These are phyloP conservation scores for Tethya wilhelma DNA, from an alignment of 37 sponge, comb jelly and placozoan genomes.

Conservation along the genomic window DNA sequence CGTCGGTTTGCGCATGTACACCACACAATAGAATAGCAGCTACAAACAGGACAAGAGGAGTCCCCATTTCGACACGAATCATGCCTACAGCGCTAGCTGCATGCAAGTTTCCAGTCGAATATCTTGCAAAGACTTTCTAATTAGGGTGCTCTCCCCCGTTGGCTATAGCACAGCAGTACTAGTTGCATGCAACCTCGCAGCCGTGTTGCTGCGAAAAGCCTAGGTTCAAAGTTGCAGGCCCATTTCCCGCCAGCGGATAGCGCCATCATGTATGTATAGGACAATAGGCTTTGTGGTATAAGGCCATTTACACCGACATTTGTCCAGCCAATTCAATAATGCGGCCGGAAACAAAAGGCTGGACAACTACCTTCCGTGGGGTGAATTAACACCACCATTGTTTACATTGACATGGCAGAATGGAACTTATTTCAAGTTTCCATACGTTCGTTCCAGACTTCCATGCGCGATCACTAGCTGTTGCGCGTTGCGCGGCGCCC, in stretches of 20 bases:
- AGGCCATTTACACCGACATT: background rate
- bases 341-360: constrained; percentile 31
- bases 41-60: too few relatives aligned
- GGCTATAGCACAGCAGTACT: background rate
- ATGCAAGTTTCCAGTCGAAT: constrained; percentile 20
- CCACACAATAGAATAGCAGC: background rate
- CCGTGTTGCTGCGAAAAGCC: background rate
- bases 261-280: background rate
- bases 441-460: too few relatives aligned
- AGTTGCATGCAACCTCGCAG: background rate
- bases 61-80: constrained; percentile 24
- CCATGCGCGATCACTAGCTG: too few relatives aligned
- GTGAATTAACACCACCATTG: too few relatives aligned
- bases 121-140: constrained; percentile 9
- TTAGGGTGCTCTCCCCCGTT: constrained; percentile 26
- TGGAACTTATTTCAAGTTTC: too few relatives aligned
- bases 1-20: background rate
- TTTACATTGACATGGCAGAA: too few relatives aligned
- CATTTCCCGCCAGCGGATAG: constrained; percentile 11
- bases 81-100: constrained; percentile 58
- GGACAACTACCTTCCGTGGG: constrained; percentile 10
- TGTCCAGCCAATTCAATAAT: constrained; percentile 29
- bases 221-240: constrained; percentile 5
- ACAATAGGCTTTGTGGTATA: constrained; percentile 25
- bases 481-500: too few relatives aligned